These are phyloP conservation scores for Chionis minor DNA, from an alignment of 2,113 vertebrate species.

Conservation along the genomic window DNA sequence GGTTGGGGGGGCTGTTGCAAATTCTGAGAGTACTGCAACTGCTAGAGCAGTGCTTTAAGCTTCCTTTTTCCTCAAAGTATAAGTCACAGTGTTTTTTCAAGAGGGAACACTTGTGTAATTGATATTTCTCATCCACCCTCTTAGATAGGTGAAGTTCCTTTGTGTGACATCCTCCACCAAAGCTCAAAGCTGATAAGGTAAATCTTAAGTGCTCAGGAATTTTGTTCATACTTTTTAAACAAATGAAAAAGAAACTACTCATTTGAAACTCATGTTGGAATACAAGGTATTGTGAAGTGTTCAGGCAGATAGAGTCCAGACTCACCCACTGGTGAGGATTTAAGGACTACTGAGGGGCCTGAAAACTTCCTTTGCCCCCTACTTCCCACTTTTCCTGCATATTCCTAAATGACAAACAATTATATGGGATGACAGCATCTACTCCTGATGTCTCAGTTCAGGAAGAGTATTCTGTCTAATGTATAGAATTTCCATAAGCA, in stretches of 20 bases:
- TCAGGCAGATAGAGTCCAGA: background rate
- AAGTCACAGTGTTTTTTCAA: background rate
- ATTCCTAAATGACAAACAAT: background rate
- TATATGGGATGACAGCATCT: background rate
- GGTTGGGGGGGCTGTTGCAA: background rate
- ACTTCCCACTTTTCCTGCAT: background rate
- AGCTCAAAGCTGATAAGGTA: background rate
- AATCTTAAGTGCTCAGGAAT: background rate
- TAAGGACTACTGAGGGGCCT: background rate
- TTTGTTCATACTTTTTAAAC: background rate
- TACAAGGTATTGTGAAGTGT: background rate
- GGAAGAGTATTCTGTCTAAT: background rate
- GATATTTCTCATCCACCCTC: background rate
- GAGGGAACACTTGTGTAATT: background rate
- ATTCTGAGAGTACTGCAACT: background rate
- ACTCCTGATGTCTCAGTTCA: background rate
- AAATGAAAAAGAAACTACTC: background rate
- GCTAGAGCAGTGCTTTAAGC: background rate
- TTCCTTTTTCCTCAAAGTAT: background rate
- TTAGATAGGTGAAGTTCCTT: background rate
- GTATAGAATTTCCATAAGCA: background rate
- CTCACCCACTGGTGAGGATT: background rate
- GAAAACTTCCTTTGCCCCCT: background rate
- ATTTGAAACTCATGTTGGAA: background rate
- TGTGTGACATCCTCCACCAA: background rate